Evolutionary conservation across 2,797 vertebrate genomes (phyloP), one percentile per base, ranked within the genome.

Genomic region (Nannoperca australis): DNA sequence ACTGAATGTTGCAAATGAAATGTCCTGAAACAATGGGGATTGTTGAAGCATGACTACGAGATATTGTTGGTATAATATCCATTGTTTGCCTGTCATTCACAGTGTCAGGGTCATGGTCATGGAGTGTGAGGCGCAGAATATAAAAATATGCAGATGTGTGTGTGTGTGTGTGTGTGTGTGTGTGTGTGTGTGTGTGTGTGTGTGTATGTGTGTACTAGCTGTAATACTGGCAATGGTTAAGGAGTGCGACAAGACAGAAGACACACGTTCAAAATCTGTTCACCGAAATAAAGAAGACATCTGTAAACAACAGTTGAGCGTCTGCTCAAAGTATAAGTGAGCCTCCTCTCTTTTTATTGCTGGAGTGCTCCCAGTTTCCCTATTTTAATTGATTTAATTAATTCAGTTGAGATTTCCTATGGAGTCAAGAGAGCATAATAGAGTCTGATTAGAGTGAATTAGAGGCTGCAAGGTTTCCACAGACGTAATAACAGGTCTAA

Each of bases 351-450:
- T 70, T 84, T 87, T 85, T 78, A 79, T 81, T 83, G 79, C 81
- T 78, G 64, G 66, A 76, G 81, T 85, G 79, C 82, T 79, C 73
- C 76, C 85, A 63, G 72, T 77, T 81, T 76, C 75, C 87, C 81
- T 66, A n/a, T 81, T 89, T 86, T 86, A 89, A 92, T 88, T 91
- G 79, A 89, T 91, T 91, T 78, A 86, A 91, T 93, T 88, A 91
- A 85, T 90, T 91, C 77, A 82, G 83, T 65, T 63, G 75, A 86
- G 85, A 87, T 88, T 91, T 90, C 87, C 83, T 85, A 85, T 70
- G 59, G 86, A 89, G 88, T 89, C 82, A 85, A 85, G 82, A 87
- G 83, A 81, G 85, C 83, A 88, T 92, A 87, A 88, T 88, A 61
- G 78, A 65, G 76, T 55, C 71, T 85, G 87, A 68, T 27, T 27